Conservation (phyloP, 2,797 vertebrate genomes). For the Galaxias olidus region DNA sequence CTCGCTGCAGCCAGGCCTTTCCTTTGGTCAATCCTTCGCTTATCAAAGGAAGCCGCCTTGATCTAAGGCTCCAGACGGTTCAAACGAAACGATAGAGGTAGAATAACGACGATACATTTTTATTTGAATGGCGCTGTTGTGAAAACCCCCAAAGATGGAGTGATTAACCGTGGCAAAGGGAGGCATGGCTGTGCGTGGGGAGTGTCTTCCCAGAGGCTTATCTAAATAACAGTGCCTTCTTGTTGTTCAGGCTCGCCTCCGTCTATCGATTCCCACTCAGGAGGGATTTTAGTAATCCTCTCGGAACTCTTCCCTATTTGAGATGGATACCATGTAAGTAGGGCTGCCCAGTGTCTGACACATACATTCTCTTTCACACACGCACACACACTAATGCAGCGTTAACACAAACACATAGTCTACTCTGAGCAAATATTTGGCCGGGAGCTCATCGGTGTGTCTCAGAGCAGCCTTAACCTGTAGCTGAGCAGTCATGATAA, state of each 20-base stretch:
- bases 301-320: constrained; percentile 27
- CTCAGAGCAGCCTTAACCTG: constrained; percentile 28
- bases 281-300: constrained; percentile 45
- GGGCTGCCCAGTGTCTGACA: not conserved
- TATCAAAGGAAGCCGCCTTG: too few species aligned
- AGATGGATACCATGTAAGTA: constrained; percentile 43
- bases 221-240: not conserved
- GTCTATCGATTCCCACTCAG: constrained; percentile 43
- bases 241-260: constrained; percentile 15
- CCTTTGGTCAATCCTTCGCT: too few species aligned
- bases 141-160: too few species aligned
- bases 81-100: too few species aligned
- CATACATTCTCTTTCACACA: not conserved
- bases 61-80: too few species aligned
- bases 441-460: constrained; percentile 1
- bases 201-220: constrained; percentile 8
- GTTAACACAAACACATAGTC: not conserved
- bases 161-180: constrained; percentile 30
- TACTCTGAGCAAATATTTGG: constrained; percentile 4
- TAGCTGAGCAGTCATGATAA: constrained; percentile 8
- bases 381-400: not conserved
- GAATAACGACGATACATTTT: too few species aligned
- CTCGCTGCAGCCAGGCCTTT: too few species aligned
- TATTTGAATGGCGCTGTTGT: too few species aligned
- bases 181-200: constrained; percentile 20